phyloP scores from a whole-genome alignment of 1,140 invertebrate genomes.

The Drosophila mauritiana region DNA sequence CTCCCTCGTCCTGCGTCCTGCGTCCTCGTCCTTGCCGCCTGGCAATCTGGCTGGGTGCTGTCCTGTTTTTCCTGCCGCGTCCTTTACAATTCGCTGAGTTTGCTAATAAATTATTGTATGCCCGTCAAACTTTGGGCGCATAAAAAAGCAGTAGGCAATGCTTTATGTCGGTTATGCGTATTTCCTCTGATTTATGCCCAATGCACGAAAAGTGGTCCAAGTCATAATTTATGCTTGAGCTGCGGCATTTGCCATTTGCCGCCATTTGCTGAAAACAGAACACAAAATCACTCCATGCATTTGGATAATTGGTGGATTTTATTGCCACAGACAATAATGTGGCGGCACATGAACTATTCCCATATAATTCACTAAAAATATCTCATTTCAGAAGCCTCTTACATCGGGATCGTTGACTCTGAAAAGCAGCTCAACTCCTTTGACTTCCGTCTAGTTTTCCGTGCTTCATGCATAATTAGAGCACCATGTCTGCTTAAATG shows the following conservation, averaged over 20 bases:
- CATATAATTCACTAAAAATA: background rate
- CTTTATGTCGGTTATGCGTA: conserved; percentile 59
- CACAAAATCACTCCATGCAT: conserved; percentile 31
- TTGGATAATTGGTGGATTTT: conserved; percentile 65
- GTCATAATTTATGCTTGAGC: conserved; percentile 67
- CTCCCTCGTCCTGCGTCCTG: too few relatives aligned
- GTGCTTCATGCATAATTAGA: conserved; percentile 65
- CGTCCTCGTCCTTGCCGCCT: background rate
- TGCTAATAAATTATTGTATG: conserved; percentile 74
- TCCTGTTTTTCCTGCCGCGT: conserved; percentile 11
- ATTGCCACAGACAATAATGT: conserved; percentile 26
- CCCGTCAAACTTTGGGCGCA: conserved; percentile 55
- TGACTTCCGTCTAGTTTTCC: conserved; percentile 1
- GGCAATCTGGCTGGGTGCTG: conserved; percentile 54
- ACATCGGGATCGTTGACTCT: background rate
- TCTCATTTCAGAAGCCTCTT: conserved; percentile 1
- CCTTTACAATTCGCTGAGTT: conserved; percentile 37
- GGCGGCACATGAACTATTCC: conserved; percentile 2
- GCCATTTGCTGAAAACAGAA: conserved; percentile 7
- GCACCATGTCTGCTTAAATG: conserved; percentile 65
- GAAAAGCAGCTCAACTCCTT: conserved; percentile 10
- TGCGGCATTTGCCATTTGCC: background rate
- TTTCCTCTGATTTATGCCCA: conserved; percentile 59
- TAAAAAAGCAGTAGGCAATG: conserved; percentile 57
- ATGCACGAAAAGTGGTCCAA: conserved; percentile 42